These are phyloP conservation scores for Malacosoma neustria DNA, from an alignment of 2,888 invertebrate species.

Conservation along the genomic window DNA sequence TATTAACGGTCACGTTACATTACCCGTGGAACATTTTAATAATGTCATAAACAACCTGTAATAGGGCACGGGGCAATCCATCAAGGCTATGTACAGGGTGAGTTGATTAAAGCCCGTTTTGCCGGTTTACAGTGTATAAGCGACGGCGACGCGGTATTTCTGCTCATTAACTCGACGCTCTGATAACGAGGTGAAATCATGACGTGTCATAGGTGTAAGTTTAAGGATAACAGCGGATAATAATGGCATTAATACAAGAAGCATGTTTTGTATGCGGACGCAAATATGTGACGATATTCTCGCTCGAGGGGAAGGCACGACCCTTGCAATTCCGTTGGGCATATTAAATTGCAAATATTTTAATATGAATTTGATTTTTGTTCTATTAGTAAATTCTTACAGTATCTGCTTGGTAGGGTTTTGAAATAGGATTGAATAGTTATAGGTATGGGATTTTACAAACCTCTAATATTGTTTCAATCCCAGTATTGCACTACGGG, in stretches of 20 bases:
- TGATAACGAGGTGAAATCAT: conserved; percentile 45
- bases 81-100: neutral
- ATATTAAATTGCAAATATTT: too few species aligned
- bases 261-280: neutral
- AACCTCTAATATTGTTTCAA: too few species aligned
- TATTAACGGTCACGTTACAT: neutral
- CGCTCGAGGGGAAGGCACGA: neutral
- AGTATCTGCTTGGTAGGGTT: too few species aligned
- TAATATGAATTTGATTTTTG: too few species aligned
- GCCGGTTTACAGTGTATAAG: neutral
- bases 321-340: neutral
- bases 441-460: too few species aligned
- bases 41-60: neutral
- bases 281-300: neutral
- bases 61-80: neutral
- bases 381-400: too few species aligned
- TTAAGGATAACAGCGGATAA: conserved; percentile 11
- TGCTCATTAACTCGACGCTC: conserved; percentile 53
- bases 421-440: too few species aligned
- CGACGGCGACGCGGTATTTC: conserved; percentile 23
- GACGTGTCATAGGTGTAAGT: conserved; percentile 28
- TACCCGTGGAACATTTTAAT: neutral
- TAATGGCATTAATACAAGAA: neutral
- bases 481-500: too few species aligned
- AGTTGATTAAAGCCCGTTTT: neutral